These are phyloP conservation scores for Pachyramphus minor DNA, from an alignment of 2,113 vertebrate genomes.

Conservation along the genomic window DNA sequence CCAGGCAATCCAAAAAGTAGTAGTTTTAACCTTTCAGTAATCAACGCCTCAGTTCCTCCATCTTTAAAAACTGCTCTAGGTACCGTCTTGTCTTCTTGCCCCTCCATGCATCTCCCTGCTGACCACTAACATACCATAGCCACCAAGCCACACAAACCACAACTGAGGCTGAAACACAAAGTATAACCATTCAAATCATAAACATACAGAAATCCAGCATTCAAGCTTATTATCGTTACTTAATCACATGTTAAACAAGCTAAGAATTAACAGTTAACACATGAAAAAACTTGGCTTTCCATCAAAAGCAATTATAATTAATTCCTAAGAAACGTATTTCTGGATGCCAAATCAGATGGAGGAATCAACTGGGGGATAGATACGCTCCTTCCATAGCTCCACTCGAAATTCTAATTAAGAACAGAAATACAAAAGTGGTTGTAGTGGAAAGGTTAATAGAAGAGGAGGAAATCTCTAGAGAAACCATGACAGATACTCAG, in stretches of 20 bases:
- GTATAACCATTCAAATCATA: background rate
- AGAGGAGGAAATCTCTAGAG: conserved; percentile 56
- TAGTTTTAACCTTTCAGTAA: background rate
- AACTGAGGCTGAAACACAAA: background rate
- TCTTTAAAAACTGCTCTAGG: background rate
- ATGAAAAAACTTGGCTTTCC: conserved; percentile 69
- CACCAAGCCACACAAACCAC: background rate
- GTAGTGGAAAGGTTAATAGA: conserved; percentile 71
- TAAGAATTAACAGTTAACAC: conserved; percentile 66
- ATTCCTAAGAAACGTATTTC: conserved; percentile 66
- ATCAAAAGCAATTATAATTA: conserved; percentile 78
- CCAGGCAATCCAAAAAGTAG: background rate
- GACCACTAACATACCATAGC: background rate
- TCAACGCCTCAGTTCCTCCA: background rate
- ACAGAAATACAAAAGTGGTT: conserved; percentile 68
- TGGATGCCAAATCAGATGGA: conserved; percentile 72
- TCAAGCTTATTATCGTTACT: conserved; percentile 45
- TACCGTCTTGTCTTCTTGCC: background rate
- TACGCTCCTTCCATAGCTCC: conserved; percentile 33
- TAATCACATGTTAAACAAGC: conserved; percentile 64
- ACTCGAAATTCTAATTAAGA: conserved; percentile 74
- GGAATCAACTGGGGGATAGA: conserved; percentile 63
- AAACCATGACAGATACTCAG: conserved; percentile 37
- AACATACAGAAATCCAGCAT: conserved; percentile 15
- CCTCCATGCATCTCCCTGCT: fast-evolving